These are phyloP conservation scores for Spilogale gracilis DNA, from an alignment of 2,113 vertebrate species.

Conservation along the genomic window DNA sequence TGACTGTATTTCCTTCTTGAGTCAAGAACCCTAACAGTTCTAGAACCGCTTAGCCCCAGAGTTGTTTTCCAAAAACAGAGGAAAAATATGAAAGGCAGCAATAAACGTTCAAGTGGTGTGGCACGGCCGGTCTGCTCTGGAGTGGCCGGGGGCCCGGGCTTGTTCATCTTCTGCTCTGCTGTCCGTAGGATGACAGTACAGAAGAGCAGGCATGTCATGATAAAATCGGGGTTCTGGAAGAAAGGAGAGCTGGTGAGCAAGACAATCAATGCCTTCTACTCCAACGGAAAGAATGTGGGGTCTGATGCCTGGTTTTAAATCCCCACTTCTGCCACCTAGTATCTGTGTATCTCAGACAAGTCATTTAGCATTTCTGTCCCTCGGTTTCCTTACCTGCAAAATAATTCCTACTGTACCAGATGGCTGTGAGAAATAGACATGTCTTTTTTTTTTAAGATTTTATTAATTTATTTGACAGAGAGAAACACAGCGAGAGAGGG, in stretches of 20 bases:
- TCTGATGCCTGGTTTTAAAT: neutral
- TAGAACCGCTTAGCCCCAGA: neutral
- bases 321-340: neutral
- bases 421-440: neutral
- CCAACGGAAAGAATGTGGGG: neutral
- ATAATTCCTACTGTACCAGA: neutral
- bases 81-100: neutral
- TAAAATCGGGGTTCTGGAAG: neutral
- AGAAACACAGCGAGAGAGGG: too few relatives aligned
- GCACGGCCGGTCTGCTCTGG: neutral
- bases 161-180: neutral
- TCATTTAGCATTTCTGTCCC: neutral
- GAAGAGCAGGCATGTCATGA: neutral
- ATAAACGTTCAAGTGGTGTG: neutral
- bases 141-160: neutral
- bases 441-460: too few relatives aligned
- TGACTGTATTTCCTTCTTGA: conserved; percentile 1
- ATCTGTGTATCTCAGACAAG: neutral
- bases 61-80: neutral
- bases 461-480: too few relatives aligned
- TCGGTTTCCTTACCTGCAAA: neutral
- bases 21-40: neutral
- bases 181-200: neutral
- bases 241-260: neutral
- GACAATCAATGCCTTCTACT: neutral